Conservation (phyloP, 2,888 invertebrate species). For the Nemotelus nigrinus region DNA sequence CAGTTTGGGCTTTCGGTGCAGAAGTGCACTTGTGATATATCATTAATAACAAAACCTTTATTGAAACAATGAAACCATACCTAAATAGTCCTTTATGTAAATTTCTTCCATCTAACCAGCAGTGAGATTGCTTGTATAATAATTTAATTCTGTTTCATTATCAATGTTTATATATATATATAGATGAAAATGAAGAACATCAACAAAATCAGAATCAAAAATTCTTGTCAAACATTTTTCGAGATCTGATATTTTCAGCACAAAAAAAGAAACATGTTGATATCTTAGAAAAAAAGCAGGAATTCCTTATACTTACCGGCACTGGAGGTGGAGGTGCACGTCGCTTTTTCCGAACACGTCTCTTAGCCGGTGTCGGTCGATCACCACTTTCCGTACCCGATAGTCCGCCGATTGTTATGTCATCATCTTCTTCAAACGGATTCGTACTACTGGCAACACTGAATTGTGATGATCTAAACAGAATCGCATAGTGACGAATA, state of each 20-base stretch:
- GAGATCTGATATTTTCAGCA: neutral
- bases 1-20: neutral
- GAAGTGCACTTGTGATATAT: neutral
- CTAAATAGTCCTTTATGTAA: constrained; percentile 29
- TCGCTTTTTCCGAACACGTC: constrained; percentile 71
- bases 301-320: constrained; percentile 50
- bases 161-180: neutral
- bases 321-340: constrained; percentile 71
- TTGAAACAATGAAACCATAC: constrained; percentile 1
- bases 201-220: constrained; percentile 8
- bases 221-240: neutral
- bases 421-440: constrained; percentile 68
- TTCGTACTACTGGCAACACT: constrained; percentile 71
- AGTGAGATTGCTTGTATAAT: constrained; percentile 28
- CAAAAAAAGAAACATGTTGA: neutral
- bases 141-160: neutral
- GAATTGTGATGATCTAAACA: constrained; percentile 67
- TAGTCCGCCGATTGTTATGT: constrained; percentile 58
- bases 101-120: constrained; percentile 14
- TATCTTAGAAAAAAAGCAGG: neutral
- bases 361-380: constrained; percentile 64
- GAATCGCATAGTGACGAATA: neutral
- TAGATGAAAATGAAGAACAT: neutral
- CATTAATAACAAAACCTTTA: no score
- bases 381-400: constrained; percentile 30